Percentiles rank a stretch among this genome's conserved stretches.
Evolutionary conservation across 2,797 vertebrate genomes (phyloP).

Genomic region (Microctenopoma lineatum): DNA sequence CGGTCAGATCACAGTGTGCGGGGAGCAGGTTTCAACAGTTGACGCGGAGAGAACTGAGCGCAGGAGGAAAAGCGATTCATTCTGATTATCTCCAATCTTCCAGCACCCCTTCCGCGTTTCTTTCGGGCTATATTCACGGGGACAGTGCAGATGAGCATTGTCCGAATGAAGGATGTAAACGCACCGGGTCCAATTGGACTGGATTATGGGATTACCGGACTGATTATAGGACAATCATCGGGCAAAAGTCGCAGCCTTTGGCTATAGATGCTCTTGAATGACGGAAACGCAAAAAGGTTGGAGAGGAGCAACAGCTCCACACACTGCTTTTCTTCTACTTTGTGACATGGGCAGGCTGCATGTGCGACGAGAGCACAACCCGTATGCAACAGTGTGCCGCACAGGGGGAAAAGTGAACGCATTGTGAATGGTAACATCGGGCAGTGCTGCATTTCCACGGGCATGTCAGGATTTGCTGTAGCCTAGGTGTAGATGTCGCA

Average conservation of each 20-base stretch:
- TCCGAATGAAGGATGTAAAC: conserved; percentile 76
- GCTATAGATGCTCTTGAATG: conserved; percentile 75
- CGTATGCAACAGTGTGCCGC: conserved; percentile 85
- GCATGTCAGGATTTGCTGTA: conserved; percentile 74
- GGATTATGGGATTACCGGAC: conserved; percentile 83
- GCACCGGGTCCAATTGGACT: conserved; percentile 77
- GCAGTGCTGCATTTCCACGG: conserved; percentile 77
- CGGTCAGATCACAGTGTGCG: conserved; percentile 69
- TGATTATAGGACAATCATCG: conserved; percentile 80
- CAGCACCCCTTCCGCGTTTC: conserved; percentile 32
- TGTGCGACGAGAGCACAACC: conserved; percentile 60
- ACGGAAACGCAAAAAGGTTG: conserved; percentile 74
- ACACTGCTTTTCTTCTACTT: conserved; percentile 70
- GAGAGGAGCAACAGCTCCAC: conserved; percentile 52
- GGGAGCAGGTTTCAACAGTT: conserved; percentile 82
- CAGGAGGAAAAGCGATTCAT: conserved; percentile 75
- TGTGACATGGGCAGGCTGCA: conserved; percentile 56
- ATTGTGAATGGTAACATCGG: conserved; percentile 73
- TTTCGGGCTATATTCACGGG: conserved; percentile 29
- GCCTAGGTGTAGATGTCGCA: conserved; percentile 83
- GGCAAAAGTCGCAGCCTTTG: conserved; percentile 75
- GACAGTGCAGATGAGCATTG: conserved; percentile 66
- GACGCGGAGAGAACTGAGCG: conserved; percentile 79
- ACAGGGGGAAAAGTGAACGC: conserved; percentile 78
- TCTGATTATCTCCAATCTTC: conserved; percentile 75